Evolutionary conservation across 2,797 vertebrate genomes (phyloP).

Genomic region (Anguilla megastoma): DNA sequence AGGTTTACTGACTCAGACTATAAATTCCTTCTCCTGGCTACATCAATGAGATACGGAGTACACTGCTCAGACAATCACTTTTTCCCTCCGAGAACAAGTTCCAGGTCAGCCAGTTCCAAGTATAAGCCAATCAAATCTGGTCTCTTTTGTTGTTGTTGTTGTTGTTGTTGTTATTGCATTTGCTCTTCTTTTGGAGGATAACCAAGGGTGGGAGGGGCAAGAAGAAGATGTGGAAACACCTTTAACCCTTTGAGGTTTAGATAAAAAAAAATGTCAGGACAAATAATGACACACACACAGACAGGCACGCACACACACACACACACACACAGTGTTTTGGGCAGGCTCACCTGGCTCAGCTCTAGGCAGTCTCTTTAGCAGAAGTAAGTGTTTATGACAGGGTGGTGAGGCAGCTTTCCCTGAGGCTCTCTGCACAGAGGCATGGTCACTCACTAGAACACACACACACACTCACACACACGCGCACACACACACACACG

Average conservation of each 20-base stretch:
- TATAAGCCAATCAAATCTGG: background rate
- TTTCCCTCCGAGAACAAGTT: too few species aligned
- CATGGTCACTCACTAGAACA: slow-evolving; percentile 3
- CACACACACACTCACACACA: background rate
- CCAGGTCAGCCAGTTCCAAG: background rate
- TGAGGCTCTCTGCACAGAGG: background rate
- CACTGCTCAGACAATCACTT: background rate
- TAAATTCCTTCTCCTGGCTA: too few species aligned
- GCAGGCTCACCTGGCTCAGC: slow-evolving; percentile 21
- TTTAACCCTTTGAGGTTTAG: background rate
- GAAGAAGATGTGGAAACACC: background rate
- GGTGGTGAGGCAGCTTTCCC: slow-evolving; percentile 9
- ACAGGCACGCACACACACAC: too few species aligned
- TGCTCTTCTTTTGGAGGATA: background rate
- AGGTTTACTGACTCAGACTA: background rate
- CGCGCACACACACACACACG: background rate
- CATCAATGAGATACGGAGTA: background rate
- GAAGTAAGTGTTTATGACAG: slow-evolving; percentile 27
- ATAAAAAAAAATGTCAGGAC: background rate
- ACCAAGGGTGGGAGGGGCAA: background rate
- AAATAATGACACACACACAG: background rate
- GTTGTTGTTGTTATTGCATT: background rate
- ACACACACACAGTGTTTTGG: background rate
- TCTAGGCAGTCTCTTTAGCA: slow-evolving; percentile 14
- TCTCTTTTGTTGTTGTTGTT: background rate